Evolutionary conservation across 1,140 invertebrate species (phyloP).

Genomic region (Melanaphis sacchari): DNA sequence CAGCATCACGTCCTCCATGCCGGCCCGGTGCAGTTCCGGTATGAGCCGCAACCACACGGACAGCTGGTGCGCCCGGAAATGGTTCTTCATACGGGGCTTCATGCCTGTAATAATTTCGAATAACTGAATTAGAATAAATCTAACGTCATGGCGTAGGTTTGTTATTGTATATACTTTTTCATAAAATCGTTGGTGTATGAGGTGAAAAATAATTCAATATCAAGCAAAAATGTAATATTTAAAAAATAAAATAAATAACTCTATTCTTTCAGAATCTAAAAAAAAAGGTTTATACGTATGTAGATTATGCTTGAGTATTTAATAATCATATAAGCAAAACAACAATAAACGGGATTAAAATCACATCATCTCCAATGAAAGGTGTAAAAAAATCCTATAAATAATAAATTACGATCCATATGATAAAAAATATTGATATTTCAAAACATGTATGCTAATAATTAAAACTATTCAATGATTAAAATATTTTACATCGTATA

Average conservation of each 20-base stretch:
- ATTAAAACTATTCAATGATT: neutral
- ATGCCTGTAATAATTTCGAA: slow-evolving; percentile 70
- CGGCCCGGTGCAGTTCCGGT: slow-evolving; percentile 87
- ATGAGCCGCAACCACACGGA: slow-evolving; percentile 93
- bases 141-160: neutral
- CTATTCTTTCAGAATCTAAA: neutral
- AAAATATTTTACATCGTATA: neutral
- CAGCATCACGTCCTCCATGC: slow-evolving; percentile 85
- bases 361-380: neutral
- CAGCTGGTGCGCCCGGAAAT: slow-evolving; percentile 90
- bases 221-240: too few relatives aligned
- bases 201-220: neutral
- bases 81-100: slow-evolving; percentile 90
- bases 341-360: neutral
- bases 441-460: neutral
- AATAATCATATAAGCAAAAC: neutral
- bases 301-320: too few relatives aligned
- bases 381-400: neutral
- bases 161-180: neutral
- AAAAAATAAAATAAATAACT: neutral
- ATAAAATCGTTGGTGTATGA: neutral
- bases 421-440: neutral
- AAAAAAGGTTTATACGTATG: neutral
- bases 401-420: neutral
- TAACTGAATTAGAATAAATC: neutral